Percentiles rank a stretch among this genome's conserved stretches.
Conservation (phyloP, 64 coral and sea anemone species). For the Actinia tenebrosa region DNA sequence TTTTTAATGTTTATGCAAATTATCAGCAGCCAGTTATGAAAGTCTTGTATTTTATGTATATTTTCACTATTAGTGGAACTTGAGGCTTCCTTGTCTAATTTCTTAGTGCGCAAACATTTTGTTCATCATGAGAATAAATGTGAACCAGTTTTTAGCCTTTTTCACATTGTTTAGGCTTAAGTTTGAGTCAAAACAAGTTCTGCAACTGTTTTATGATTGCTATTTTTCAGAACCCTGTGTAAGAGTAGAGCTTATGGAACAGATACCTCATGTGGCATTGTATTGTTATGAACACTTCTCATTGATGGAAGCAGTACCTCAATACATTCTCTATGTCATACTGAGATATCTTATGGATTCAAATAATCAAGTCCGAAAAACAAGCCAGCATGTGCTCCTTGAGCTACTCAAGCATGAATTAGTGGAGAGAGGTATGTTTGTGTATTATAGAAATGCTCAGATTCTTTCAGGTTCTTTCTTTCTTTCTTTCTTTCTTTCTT, state of each 20-base stretch:
- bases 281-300: conserved; percentile 88
- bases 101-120: too few species aligned
- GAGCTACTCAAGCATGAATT: conserved; percentile 92
- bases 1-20: too few species aligned
- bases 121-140: too few species aligned
- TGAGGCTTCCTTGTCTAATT: too few species aligned
- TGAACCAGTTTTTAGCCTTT: too few species aligned
- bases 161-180: too few species aligned
- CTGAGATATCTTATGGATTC: conserved; percentile 88
- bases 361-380: conserved; percentile 98
- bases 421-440: conserved; percentile 78
- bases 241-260: conserved; percentile 94
- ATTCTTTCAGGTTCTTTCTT: too few species aligned
- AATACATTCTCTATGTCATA: conserved; percentile 90
- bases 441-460: too few species aligned
- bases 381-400: conserved; percentile 88
- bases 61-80: too few species aligned
- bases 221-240: conserved; percentile 76
- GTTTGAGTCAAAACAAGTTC: too few species aligned
- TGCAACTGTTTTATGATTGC: neutral
- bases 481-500: neutral
- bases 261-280: conserved; percentile 93
- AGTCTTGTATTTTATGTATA: too few species aligned
- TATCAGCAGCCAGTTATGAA: too few species aligned
- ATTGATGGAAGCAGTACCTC: conserved; percentile 85